Percentiles rank a stretch among this genome's conserved stretches.
Conservation (phyloP, 2,797 vertebrate genomes). For the Anas flavirostris region DNA sequence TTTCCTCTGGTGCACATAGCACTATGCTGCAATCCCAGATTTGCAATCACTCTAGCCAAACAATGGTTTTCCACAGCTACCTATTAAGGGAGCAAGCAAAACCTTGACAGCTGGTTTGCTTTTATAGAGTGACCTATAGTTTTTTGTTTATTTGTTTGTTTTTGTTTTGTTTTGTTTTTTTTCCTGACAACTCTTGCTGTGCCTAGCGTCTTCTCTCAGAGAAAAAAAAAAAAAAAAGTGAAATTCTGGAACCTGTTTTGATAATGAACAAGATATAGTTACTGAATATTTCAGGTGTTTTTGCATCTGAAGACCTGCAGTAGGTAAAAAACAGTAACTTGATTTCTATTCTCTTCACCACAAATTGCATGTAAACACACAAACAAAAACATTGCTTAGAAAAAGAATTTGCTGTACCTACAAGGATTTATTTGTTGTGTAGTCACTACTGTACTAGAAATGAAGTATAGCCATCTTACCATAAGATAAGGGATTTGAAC, state of each 20-base stretch:
- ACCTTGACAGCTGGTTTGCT: conserved; percentile 54
- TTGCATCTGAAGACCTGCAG: not conserved
- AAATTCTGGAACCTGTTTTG: not conserved
- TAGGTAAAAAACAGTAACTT: not conserved
- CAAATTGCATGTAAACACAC: not conserved
- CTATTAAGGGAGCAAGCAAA: conserved; percentile 46
- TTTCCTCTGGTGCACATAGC: not conserved
- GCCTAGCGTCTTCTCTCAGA: not conserved
- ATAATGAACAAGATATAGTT: not conserved
- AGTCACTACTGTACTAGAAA: not conserved
- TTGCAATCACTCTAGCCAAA: conserved; percentile 34
- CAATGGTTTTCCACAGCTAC: conserved; percentile 2
- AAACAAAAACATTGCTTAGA: not conserved
- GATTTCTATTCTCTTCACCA: not conserved
- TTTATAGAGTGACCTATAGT: not conserved
- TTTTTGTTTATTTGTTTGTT: no score
- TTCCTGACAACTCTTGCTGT: not conserved
- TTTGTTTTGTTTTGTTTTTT: not conserved
- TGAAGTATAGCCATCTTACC: not conserved
- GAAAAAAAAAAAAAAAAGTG: not conserved
- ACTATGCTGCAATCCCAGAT: not conserved
- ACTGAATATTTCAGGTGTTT: not conserved
- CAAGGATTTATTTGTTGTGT: not conserved
- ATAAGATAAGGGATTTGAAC: not conserved
- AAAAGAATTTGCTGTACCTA: not conserved